These are phyloP conservation scores for Latrodectus geometricus DNA, from an alignment of 1,140 invertebrate genomes.

Conservation along the genomic window DNA sequence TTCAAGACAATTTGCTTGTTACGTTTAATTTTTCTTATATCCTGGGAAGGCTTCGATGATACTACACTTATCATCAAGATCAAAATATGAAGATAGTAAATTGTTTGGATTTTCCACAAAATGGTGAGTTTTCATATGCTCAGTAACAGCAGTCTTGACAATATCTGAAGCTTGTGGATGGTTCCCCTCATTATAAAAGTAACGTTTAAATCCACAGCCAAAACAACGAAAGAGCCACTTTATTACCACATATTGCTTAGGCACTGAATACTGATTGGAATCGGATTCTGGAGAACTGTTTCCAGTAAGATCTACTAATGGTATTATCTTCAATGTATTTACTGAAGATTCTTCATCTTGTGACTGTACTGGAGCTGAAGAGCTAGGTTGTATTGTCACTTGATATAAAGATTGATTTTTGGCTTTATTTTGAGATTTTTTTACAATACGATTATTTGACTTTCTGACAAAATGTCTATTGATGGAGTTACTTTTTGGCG, in stretches of 20 bases:
- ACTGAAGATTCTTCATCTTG: not conserved
- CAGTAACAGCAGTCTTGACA: not conserved
- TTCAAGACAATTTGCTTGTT: no score
- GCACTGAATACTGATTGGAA: not conserved
- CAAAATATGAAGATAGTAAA: constrained; percentile 7
- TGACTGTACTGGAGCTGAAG: no score
- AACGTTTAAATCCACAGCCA: constrained; percentile 12
- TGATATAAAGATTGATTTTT: no score
- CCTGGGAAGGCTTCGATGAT: constrained; percentile 37
- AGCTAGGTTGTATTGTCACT: no score
- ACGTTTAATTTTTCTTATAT: not conserved
- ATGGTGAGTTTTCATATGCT: constrained; percentile 17
- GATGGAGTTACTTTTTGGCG: no score
- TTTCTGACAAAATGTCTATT: no score
- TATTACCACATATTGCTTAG: not conserved
- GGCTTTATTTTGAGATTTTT: no score
- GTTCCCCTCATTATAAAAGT: not conserved
- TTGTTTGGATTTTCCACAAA: not conserved
- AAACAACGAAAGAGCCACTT: constrained; percentile 19
- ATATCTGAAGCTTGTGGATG: not conserved
- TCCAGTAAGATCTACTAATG: constrained; percentile 14
- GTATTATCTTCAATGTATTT: not conserved
- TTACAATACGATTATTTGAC: no score
- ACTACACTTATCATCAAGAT: not conserved
- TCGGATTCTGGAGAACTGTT: not conserved